Conservation (phyloP, 2,797 vertebrate species). For the Gorsachius magnificus region DNA sequence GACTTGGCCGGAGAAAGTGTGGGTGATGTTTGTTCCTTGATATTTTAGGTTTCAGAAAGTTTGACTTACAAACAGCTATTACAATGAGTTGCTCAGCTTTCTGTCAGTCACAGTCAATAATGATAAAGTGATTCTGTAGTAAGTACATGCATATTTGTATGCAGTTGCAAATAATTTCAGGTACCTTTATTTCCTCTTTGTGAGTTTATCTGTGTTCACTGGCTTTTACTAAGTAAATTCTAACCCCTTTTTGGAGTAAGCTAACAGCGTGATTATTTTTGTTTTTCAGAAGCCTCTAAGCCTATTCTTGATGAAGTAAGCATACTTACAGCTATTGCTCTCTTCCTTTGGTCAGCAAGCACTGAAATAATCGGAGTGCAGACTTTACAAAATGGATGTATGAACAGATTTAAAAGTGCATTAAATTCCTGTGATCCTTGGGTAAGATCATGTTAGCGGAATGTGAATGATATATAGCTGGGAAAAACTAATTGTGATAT, state of each 20-base stretch:
- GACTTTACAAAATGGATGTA: conserved; percentile 91
- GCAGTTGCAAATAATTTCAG: not conserved
- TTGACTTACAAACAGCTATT: not conserved
- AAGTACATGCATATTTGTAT: not conserved
- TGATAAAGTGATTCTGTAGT: not conserved
- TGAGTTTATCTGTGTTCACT: not conserved
- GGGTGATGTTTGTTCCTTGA: not conserved
- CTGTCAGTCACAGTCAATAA: not conserved
- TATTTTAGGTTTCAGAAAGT: not conserved
- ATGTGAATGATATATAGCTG: not conserved
- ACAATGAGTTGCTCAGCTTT: not conserved
- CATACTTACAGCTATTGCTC: conserved; percentile 92
- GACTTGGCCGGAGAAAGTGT: not conserved
- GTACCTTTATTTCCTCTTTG: not conserved
- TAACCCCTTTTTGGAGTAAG: conserved; percentile 5
- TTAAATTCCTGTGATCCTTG: conserved; percentile 91
- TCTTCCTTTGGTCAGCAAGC: conserved; percentile 94
- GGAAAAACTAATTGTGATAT: not conserved
- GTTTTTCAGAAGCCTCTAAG: conserved; percentile 82
- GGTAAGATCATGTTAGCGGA: conserved; percentile 76
- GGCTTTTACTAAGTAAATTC: not conserved
- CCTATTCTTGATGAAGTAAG: conserved; percentile 90
- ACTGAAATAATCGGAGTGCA: conserved; percentile 90
- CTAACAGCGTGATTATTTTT: not conserved
- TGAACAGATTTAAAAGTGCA: conserved; percentile 89